Conservation (phyloP, 2,113 vertebrate species). For the Ascaphus truei region DNA sequence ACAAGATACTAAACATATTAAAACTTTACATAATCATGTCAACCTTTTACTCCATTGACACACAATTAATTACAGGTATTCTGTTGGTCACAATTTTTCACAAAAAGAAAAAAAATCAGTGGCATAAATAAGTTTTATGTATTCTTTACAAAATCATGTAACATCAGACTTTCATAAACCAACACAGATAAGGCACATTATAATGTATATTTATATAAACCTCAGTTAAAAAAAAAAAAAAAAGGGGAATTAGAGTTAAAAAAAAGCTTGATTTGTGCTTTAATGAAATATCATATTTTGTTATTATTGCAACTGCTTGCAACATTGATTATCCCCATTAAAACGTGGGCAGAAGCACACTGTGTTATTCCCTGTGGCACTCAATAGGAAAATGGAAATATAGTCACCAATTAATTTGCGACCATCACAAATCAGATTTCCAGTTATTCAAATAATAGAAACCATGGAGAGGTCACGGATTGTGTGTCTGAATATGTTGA, state of each 20-base stretch:
- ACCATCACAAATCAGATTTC: slow-evolving; percentile 36
- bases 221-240: slow-evolving; percentile 59
- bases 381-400: slow-evolving; percentile 7
- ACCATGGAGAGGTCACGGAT: slow-evolving; percentile 43
- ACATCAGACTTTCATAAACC: slow-evolving; percentile 59
- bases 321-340: slow-evolving; percentile 1
- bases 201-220: slow-evolving; percentile 54
- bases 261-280: slow-evolving; percentile 28
- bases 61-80: slow-evolving; percentile 64
- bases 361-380: slow-evolving; percentile 9
- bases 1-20: slow-evolving; percentile 58
- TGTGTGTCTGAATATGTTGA: neutral
- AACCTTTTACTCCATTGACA: slow-evolving; percentile 58
- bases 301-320: neutral
- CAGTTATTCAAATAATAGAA: slow-evolving; percentile 52
- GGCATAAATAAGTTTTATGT: slow-evolving; percentile 66
- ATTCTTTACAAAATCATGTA: slow-evolving; percentile 67
- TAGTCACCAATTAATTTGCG: neutral
- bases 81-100: slow-evolving; percentile 62
- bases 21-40: slow-evolving; percentile 49
- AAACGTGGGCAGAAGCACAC: neutral
- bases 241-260: slow-evolving; percentile 45
- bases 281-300: neutral
- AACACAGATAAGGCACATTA: slow-evolving; percentile 70
- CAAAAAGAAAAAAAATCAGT: slow-evolving; percentile 61